phyloP scores from a whole-genome alignment of 2,888 invertebrate genomes.

The Synergus laeviventris region DNA sequence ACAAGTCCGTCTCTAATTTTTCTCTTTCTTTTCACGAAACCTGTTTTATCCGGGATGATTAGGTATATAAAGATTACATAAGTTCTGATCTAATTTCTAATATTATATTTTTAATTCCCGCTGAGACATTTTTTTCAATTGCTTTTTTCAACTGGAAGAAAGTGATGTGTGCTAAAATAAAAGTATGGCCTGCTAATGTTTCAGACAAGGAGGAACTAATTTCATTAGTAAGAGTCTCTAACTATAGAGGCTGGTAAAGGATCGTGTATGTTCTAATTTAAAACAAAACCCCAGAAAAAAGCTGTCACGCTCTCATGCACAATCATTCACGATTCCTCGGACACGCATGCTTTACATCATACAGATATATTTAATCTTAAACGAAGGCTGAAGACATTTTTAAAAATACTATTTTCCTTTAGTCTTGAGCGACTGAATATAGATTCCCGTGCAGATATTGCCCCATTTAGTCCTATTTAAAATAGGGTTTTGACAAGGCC shows the following conservation, averaged over 20 bases:
- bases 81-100: background rate
- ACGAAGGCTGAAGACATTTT: slow-evolving; percentile 19
- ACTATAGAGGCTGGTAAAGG: slow-evolving; percentile 1
- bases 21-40: slow-evolving; percentile 14
- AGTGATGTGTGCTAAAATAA: background rate
- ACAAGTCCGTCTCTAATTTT: slow-evolving; percentile 26
- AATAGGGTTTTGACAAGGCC: too few species aligned
- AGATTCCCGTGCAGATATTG: too few species aligned
- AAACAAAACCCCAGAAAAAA: slow-evolving; percentile 9
- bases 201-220: background rate
- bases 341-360: slow-evolving; percentile 27
- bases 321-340: slow-evolving; percentile 24
- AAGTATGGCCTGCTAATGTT: background rate
- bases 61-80: too few species aligned
- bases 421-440: slow-evolving; percentile 12
- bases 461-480: too few species aligned
- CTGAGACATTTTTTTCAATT: background rate
- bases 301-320: slow-evolving; percentile 21
- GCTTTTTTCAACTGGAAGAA: background rate
- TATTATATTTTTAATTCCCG: background rate
- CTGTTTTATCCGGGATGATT: background rate
- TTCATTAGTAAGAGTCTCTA: background rate
- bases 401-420: slow-evolving; percentile 20
- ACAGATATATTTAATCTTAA: slow-evolving; percentile 22
- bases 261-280: slow-evolving; percentile 1